phyloP scores from a whole-genome alignment of 2,113 vertebrate species.

The Romanogobio albipinnatus region DNA sequence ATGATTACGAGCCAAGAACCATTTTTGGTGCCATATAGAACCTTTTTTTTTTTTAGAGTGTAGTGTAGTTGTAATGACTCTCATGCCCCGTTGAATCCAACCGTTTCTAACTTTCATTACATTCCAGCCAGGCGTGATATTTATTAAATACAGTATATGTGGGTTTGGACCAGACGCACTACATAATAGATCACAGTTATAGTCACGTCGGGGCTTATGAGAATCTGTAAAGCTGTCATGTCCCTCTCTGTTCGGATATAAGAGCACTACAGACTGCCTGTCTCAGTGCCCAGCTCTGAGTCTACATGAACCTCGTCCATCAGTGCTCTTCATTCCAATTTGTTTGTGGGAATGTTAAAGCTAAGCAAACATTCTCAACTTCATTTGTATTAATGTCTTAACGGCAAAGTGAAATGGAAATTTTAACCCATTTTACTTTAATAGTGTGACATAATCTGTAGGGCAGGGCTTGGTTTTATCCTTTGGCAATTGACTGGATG shows the following conservation, averaged over 20 bases:
- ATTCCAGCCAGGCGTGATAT: constrained; percentile 7
- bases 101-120: neutral
- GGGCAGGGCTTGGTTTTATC: neutral
- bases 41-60: no score
- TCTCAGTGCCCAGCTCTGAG: neutral
- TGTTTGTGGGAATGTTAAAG: neutral
- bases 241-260: neutral
- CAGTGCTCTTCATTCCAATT: neutral
- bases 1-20: no score
- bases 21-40: no score
- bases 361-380: neutral
- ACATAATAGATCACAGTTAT: constrained; percentile 18
- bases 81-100: neutral
- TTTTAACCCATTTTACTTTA: neutral
- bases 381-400: neutral
- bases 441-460: neutral
- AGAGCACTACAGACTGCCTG: neutral
- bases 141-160: constrained; percentile 1
- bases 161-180: neutral
- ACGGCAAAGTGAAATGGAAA: neutral
- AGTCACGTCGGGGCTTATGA: neutral
- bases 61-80: no score
- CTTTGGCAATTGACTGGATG: neutral
- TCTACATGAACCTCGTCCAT: neutral
- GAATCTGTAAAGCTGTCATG: constrained; percentile 17